A percentile compares a stretch with the other conserved stretches of the same genome.
These are phyloP conservation scores for Myrmecobius fasciatus DNA, from an alignment of 2,113 vertebrate species.

Conservation along the genomic window DNA sequence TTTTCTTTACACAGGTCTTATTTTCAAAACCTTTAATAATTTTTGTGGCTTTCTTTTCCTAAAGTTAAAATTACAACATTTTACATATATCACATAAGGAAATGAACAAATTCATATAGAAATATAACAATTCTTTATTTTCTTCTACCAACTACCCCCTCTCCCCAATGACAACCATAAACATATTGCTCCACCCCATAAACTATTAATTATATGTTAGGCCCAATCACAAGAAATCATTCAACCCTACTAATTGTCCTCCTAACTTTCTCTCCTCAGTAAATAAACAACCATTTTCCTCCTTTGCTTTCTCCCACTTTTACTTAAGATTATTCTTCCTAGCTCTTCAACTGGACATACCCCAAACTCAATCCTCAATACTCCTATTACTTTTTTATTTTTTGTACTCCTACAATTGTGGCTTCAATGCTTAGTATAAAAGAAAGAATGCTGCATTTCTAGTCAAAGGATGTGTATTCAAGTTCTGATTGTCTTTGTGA, in stretches of 20 bases:
- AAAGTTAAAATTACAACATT: neutral
- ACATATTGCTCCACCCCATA: neutral
- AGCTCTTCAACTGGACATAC: neutral
- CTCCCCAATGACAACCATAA: neutral
- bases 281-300: neutral
- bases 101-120: neutral
- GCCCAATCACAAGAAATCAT: neutral
- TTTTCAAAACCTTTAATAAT: neutral
- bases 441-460: neutral
- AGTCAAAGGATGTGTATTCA: neutral
- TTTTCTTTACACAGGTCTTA: neutral
- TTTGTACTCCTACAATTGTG: neutral
- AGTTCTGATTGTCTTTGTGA: neutral
- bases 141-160: neutral
- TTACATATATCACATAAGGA: neutral
- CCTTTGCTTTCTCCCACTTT: neutral
- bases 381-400: neutral
- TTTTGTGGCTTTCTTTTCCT: neutral
- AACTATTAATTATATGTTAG: neutral
- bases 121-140: neutral
- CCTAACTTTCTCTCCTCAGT: neutral
- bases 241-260: neutral
- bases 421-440: neutral
- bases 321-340: neutral
- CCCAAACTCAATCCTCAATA: neutral